phyloP scores from a whole-genome alignment of 2,888 invertebrate genomes.

The Metalampra italica region DNA sequence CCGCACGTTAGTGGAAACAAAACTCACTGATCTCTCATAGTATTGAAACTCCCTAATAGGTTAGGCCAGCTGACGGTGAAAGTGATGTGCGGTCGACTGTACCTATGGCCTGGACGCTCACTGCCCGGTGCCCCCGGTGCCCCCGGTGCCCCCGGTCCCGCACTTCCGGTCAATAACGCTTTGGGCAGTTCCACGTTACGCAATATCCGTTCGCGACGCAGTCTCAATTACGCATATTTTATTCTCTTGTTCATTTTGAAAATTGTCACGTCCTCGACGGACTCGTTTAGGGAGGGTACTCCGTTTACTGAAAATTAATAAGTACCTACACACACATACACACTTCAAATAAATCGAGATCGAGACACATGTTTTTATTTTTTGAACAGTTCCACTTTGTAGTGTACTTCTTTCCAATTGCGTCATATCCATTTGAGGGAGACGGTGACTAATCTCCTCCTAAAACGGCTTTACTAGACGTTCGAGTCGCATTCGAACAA shows the following conservation, averaged over 20 bases:
- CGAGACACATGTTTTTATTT: not conserved
- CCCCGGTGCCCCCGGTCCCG: conserved; percentile 26
- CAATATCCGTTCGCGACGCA: conserved; percentile 59
- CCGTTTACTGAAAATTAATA: too few species aligned
- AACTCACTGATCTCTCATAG: too few species aligned
- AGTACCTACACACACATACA: too few species aligned
- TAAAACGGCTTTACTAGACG: conserved; percentile 17
- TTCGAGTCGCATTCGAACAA: conserved; percentile 29
- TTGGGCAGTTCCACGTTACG: conserved; percentile 51
- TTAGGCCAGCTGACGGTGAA: too few species aligned
- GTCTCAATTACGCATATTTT: conserved; percentile 22
- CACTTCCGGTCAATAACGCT: conserved; percentile 58
- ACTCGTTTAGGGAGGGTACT: too few species aligned
- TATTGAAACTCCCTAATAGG: too few species aligned
- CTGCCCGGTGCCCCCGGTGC: conserved; percentile 24
- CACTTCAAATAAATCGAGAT: too few species aligned
- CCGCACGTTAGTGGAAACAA: too few species aligned
- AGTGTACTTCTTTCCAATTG: not conserved
- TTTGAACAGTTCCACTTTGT: not conserved
- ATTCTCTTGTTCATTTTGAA: not conserved
- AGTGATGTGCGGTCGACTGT: too few species aligned
- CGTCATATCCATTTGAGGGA: conserved; percentile 13
- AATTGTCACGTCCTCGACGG: not conserved
- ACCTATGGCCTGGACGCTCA: not conserved
- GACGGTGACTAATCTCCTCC: conserved; percentile 29